These are phyloP conservation scores for Promerops cafer DNA, from an alignment of 2,113 vertebrate species.

Conservation along the genomic window DNA sequence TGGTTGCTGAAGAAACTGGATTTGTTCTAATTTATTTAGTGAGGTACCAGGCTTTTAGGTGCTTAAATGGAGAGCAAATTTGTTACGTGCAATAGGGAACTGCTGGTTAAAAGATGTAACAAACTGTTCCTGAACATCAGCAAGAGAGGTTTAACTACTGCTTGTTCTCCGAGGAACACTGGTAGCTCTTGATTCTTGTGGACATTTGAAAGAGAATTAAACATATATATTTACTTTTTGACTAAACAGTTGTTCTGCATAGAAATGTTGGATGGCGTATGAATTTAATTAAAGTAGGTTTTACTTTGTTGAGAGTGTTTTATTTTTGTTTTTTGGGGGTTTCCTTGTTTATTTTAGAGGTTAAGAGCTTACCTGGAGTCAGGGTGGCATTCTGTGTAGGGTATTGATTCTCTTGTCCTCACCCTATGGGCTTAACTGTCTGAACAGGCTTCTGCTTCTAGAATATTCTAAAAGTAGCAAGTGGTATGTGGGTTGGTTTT, in stretches of 20 bases:
- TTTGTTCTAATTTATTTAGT: constrained; percentile 74
- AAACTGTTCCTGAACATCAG: constrained; percentile 45
- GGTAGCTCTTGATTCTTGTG: constrained; percentile 56
- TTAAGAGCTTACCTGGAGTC: neutral
- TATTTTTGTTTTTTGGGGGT: neutral
- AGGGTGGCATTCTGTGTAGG: neutral
- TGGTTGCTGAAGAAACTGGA: constrained; percentile 67
- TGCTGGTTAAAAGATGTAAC: constrained; percentile 66
- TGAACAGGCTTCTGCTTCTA: neutral
- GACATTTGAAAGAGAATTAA: constrained; percentile 55
- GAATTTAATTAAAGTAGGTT: constrained; percentile 73
- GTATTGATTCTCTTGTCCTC: neutral
- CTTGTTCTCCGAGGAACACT: constrained; percentile 67
- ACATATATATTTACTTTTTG: constrained; percentile 58
- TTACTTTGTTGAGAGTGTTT: constrained; percentile 65
- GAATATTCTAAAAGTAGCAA: neutral
- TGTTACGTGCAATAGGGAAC: constrained; percentile 74
- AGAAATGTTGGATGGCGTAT: constrained; percentile 68
- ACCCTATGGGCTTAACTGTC: neutral
- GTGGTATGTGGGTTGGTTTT: neutral
- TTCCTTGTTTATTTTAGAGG: neutral
- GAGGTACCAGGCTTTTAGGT: constrained; percentile 73
- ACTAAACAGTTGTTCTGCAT: constrained; percentile 69
- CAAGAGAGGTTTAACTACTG: constrained; percentile 61
- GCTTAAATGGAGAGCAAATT: constrained; percentile 67